phyloP scores from a whole-genome alignment of 2,113 vertebrate genomes.

The Meriones unguiculatus region DNA sequence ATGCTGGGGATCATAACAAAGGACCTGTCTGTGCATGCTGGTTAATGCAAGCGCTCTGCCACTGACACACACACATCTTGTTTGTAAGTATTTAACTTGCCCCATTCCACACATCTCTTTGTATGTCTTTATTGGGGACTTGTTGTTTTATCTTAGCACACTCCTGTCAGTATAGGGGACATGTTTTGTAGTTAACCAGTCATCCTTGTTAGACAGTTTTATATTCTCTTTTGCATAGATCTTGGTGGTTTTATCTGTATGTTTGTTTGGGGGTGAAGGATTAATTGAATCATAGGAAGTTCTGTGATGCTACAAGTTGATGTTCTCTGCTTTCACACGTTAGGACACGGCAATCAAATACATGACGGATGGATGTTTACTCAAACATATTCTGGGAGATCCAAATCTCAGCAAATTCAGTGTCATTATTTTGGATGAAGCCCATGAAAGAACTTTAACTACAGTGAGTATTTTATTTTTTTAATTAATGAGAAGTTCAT shows the following conservation, averaged over 20 bases:
- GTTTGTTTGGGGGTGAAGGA: conserved; percentile 13
- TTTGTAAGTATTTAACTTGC: conserved; percentile 16
- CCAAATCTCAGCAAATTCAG: conserved; percentile 93
- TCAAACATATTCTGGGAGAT: conserved; percentile 95
- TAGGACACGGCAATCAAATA: conserved; percentile 96
- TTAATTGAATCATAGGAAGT: neutral
- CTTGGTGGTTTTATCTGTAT: conserved; percentile 26
- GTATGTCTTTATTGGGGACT: neutral
- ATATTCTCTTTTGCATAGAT: conserved; percentile 7
- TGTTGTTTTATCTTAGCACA: conserved; percentile 19
- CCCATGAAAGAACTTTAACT: conserved; percentile 97
- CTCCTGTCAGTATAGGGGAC: neutral
- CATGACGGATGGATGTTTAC: conserved; percentile 97
- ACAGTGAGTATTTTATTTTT: conserved; percentile 88
- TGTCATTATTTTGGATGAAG: conserved; percentile 96
- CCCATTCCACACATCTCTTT: neutral
- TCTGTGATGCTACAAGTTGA: conserved; percentile 27
- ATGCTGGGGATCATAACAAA: neutral
- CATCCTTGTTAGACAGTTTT: conserved; percentile 39
- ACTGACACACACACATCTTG: neutral
- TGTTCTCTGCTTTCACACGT: conserved; percentile 20
- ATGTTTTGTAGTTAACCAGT: conserved; percentile 30
- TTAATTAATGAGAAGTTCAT: neutral
- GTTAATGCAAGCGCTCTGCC: neutral
- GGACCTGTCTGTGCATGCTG: neutral